Base-by-base conservation (phyloP, 2,797 vertebrate species). In the Poliocrania exsul region DNA sequence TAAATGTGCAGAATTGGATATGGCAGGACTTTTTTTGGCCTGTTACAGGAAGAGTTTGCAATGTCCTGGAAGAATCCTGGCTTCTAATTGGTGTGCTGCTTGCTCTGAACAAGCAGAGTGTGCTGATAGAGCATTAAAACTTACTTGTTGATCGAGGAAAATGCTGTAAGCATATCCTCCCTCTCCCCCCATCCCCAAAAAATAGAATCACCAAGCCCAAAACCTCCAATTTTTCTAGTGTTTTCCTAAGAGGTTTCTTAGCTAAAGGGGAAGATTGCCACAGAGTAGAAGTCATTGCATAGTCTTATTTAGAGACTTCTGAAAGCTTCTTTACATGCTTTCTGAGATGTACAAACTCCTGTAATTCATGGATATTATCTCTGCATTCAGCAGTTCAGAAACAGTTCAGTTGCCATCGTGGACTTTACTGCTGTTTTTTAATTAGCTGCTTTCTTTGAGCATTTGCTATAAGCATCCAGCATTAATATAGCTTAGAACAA, bases 61-160 rank as follows among this genome's bases (percentile, higher is more conserved):
- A 71, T 54, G 38, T 91, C 66, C 88, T 53, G 61, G 72, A 93
- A 75, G 86, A 92, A 86, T 70, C 53, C 44, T 73, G 66, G 44
- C 40, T 53, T 86, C 58, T 86, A 82, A 88, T 25, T 42, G 53
- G 21, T 64, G 44, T 70, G 35, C 69, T 81, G 51, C 71, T 81
- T 87, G 62, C 71, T 73, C 74, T 85, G 53, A 86, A 51, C 65
- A 83, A 86, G 75, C 53, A 31, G 47, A 64, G 29, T 77, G 14
- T 93, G 91, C 80, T 81, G 94, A 78, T 6, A 50, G 80, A 92
- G 77, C 90, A 75, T 81, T 94, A 88, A 91, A 81, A 85, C 71
- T 50, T 81, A 65, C 37, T 51, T 78, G 38, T 19, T 62, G 85
- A 75, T 71, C 14, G 31, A 92, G 35, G 20, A 88, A 81, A 74